Conservation (phyloP, 2,113 vertebrate genomes). For the Lanius ludovicianus region DNA sequence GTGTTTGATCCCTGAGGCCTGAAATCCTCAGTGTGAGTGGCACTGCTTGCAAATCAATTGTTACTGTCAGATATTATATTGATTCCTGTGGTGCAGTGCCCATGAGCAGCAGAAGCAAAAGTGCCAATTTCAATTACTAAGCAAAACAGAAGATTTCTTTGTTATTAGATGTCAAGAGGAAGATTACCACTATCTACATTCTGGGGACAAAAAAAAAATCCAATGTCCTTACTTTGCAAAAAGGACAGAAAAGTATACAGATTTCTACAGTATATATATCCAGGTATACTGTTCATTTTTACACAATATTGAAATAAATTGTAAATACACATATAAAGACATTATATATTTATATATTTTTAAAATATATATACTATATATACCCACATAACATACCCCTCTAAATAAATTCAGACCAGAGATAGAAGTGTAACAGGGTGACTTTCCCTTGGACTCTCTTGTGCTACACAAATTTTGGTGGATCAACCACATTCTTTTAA, state of each 20-base stretch:
- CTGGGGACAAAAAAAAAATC: not conserved
- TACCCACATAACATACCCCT: not conserved
- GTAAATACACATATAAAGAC: not conserved
- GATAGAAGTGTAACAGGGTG: not conserved
- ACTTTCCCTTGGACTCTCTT: not conserved
- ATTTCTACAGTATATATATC: not conserved
- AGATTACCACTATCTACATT: not conserved
- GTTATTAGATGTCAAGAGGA: not conserved
- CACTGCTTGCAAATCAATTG: not conserved
- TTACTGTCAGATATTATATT: not conserved
- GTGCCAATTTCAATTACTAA: slow-evolving; percentile 36
- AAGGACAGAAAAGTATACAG: not conserved
- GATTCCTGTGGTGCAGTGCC: not conserved
- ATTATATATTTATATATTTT: not conserved
- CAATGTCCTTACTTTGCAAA: not conserved
- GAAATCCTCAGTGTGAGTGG: not conserved
- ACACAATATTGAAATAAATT: not conserved
- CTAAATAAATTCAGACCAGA: not conserved
- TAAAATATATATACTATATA: not conserved
- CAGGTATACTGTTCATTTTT: not conserved
- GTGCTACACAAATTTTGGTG: not conserved
- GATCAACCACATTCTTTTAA: not conserved
- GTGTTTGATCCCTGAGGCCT: not conserved
- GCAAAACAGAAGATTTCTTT: slow-evolving; percentile 13
- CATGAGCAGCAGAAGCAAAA: not conserved